Percentiles rank a stretch among this genome's conserved stretches.
Evolutionary conservation across 2,888 invertebrate species (phyloP).

Genomic region (Laothoe populi): DNA sequence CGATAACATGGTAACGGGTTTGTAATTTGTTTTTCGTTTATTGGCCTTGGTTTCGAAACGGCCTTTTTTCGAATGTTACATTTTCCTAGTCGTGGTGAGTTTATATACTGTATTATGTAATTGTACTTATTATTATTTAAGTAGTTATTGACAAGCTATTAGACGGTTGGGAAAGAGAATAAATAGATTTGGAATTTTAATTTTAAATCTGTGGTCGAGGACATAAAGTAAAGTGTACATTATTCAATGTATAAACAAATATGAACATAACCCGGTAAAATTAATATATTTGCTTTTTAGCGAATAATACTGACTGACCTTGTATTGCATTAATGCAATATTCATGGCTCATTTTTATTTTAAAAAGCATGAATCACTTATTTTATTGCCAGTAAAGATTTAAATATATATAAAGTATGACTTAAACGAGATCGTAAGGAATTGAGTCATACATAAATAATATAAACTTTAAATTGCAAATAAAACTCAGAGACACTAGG

Average conservation of each 20-base stretch:
- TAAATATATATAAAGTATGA: background rate
- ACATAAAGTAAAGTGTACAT: background rate
- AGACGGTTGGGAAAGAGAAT: too few species aligned
- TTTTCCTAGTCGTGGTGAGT: slow-evolving; percentile 5
- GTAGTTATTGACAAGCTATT: background rate
- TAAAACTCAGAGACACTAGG: background rate
- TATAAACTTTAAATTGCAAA: background rate
- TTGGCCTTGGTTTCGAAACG: background rate
- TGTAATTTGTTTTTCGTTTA: slow-evolving; percentile 12
- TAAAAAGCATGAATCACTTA: background rate
- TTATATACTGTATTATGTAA: background rate
- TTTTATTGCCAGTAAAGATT: background rate
- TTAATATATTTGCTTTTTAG: background rate
- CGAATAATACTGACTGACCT: background rate
- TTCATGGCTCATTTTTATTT: background rate
- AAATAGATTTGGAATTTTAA: too few species aligned
- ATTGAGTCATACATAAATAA: background rate
- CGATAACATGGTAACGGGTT: background rate
- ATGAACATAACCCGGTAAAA: too few species aligned
- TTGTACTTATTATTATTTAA: slow-evolving; percentile 1
- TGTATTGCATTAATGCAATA: background rate
- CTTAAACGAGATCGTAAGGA: background rate
- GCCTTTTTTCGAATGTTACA: slow-evolving; percentile 2
- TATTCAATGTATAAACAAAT: background rate
- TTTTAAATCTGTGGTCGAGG: background rate